phyloP scores from a whole-genome alignment of 2,113 vertebrate genomes.

The Pteruthius melanotis region DNA sequence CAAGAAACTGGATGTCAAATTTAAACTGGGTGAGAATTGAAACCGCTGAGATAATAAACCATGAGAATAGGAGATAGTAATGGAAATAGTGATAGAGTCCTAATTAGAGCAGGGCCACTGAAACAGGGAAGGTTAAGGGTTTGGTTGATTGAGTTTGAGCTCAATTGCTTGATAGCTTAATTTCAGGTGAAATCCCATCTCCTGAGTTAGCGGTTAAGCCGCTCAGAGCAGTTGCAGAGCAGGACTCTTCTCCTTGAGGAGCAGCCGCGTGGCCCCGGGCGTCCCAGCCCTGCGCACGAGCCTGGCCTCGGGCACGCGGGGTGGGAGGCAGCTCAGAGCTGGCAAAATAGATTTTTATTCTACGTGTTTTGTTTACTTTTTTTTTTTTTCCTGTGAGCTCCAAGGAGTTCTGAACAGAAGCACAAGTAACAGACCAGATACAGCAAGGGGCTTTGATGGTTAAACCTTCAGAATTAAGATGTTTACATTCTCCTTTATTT shows the following conservation, averaged over 20 bases:
- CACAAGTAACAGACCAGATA: neutral
- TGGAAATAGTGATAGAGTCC: conserved; percentile 59
- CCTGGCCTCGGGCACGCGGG: neutral
- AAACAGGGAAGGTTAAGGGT: conserved; percentile 65
- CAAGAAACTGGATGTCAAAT: conserved; percentile 44
- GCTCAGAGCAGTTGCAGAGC: conserved; percentile 6
- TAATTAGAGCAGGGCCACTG: conserved; percentile 61
- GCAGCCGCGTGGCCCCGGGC: neutral
- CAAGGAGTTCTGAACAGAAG: neutral
- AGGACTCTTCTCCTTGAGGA: conserved; percentile 36
- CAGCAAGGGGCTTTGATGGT: conserved; percentile 4
- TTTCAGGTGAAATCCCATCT: conserved; percentile 69
- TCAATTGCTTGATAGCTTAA: conserved; percentile 67
- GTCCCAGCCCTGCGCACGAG: neutral
- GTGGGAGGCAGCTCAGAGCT: neutral
- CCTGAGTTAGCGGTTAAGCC: conserved; percentile 36
- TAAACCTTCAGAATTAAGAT: conserved; percentile 62
- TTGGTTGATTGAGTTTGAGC: conserved; percentile 68
- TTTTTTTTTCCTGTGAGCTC: neutral
- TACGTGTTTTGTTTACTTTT: neutral
- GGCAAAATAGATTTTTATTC: neutral
- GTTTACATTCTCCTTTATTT: conserved; percentile 68
- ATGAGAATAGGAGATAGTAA: conserved; percentile 51
- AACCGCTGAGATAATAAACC: conserved; percentile 53
- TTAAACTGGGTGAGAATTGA: conserved; percentile 51